Percentiles rank a stretch among this genome's conserved stretches.
Evolutionary conservation across 2,113 vertebrate species (phyloP).

Genomic region (Litocranius walleri): DNA sequence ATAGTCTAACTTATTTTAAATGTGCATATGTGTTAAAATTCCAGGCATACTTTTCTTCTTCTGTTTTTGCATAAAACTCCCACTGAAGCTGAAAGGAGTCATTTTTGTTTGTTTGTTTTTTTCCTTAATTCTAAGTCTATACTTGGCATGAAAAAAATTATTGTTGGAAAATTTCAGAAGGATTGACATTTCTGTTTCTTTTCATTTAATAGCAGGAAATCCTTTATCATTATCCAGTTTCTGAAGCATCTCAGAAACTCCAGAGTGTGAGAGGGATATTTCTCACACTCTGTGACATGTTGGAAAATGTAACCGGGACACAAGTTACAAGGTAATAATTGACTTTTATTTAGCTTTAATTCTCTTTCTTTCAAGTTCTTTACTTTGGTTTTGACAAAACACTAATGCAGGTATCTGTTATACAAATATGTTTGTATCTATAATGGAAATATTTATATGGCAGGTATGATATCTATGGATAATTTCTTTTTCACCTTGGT

Average conservation of each 20-base stretch:
- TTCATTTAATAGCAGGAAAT: constrained; percentile 91
- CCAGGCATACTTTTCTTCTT: neutral
- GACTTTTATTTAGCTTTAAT: constrained; percentile 17
- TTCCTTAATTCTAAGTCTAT: neutral
- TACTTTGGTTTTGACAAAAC: neutral
- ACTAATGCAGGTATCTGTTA: neutral
- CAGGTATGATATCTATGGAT: neutral
- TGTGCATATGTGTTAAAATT: constrained; percentile 30
- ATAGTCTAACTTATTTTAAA: constrained; percentile 2
- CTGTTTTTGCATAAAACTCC: neutral
- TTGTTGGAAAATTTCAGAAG: neutral
- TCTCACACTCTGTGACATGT: constrained; percentile 95
- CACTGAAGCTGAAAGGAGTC: neutral
- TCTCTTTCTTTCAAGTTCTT: neutral
- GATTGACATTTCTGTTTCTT: constrained; percentile 32
- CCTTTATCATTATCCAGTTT: constrained; percentile 92
- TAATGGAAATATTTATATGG: neutral
- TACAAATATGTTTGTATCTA: neutral
- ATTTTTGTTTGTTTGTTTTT: neutral
- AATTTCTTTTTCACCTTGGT: neutral
- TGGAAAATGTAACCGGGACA: constrained; percentile 93
- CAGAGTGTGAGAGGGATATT: constrained; percentile 95
- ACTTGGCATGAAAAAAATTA: neutral
- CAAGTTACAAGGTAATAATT: constrained; percentile 89
- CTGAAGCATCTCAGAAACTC: constrained; percentile 91